Evolutionary conservation across 2,113 vertebrate genomes (phyloP), one percentile per base, ranked within the genome.

Genomic region (Mellivora capensis): DNA sequence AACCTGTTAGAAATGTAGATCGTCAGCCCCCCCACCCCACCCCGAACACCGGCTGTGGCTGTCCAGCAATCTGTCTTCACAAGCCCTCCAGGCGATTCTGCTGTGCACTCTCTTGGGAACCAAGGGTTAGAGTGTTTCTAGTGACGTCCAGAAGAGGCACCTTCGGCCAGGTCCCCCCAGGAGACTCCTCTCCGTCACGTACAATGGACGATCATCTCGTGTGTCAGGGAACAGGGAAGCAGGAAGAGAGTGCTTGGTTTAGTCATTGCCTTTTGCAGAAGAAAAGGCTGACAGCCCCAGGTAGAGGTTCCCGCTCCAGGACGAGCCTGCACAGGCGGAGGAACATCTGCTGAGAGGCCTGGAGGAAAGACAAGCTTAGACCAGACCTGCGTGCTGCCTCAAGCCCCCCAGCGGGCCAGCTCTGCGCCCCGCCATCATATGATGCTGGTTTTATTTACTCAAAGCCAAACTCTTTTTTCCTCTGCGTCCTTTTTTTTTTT

Each of bases 201-300:
- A 5, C 11, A 21, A 1, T 0, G 0, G 44, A 9, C 6, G 7
- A 15, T 0, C 2, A 2, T n/a, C 52, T 77, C 37, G 0, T 47
- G 25, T 21, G 6, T 18, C 29, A 69, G 1, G 37, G 59, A 34
- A 62, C 39, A 13, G 85, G 57, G 83, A 67, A 61, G 42, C 47
- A 8, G n/a, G 69, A 12, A 62, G 39, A 17, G 34, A 82, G 44
- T 0, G 15, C 25, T 27, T 37, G 15, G 57, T 9, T 69, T 23
- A 3, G 39, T 49, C 29, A 37, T 14, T 44, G 81, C 14, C 18
- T 72, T n/a, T 34, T 69, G 15, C 12, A 27, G 25, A 25, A 25
- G 57, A 39, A 44, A n/a, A 25, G 13, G 12, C 15, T 39, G 59
- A 10, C 4, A 5, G 17, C 23, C 21, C 5, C 1, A 14, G 29